Evolutionary conservation across 2,113 vertebrate genomes (phyloP), one percentile per base, ranked within the genome.

Genomic region (Apaloderma vittatum): DNA sequence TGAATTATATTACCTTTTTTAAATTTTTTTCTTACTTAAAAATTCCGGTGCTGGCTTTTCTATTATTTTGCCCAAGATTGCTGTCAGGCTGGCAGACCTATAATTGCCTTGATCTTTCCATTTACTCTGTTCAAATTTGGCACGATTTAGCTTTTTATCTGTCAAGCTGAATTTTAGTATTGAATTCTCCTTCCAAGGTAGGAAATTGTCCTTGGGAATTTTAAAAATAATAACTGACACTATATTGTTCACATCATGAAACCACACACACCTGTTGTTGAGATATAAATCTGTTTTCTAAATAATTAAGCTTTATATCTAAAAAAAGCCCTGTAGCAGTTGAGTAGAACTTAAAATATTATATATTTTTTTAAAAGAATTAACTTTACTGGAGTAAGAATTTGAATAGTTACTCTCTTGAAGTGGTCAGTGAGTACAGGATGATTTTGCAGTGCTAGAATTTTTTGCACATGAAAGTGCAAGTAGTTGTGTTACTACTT

Each of bases 161-260:
- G 8, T 93, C 89, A 90, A 63, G 71, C 34, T 88, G 71, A 92
- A 93, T 79, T 93, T 93, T 86, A 86, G 75, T 84, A 51, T 36
- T 83, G 88, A 90, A 59, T 92, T 96, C 72, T 74, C 78, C 94
- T 96, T 96, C 88, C 57, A 88, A 95, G 34, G 40, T 61, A 48
- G 11, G 26, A 71, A 72, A 52, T 34, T 88, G 95, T 62, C 95
- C 93, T 97, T 94, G 93, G 63, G 92, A 76, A 58, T 77, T 58
- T 88, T 34, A 55, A 85, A 90, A 90, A 52, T 70, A 75, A 49
- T 70, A 65, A 46, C 26, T 57, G 45, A 65, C 27, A 57, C 36
- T 87, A 29, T 71, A 57, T 59, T 78, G 24, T 84, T 89, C 66
- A 32, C 40, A 72, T 71, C 15, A 61, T 40, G 52, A 67, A 52